Evolutionary conservation across 2,113 vertebrate species (phyloP), one percentile per base, ranked within the genome.

Genomic region (Spermophilus dauricus): DNA sequence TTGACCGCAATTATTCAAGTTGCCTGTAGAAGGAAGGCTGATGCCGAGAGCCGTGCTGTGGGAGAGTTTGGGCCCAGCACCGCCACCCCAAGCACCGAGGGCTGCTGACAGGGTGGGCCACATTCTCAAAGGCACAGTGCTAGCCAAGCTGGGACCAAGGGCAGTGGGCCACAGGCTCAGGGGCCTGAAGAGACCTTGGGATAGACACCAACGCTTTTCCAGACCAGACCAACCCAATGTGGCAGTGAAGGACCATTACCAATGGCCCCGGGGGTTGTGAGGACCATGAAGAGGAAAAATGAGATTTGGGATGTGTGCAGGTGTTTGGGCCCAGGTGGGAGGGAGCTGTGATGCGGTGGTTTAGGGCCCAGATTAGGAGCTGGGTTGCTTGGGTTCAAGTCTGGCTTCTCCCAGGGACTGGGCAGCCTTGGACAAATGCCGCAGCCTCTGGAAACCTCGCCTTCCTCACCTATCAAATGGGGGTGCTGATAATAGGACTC

Each of bases 21-120:
- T 26, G 37, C 63, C 5, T 2, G 0, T 5, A 16, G 58, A 42
- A 22, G 11, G 67, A 18, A 34, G 28, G 17, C 12, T 10, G 1
- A 1, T 65, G 28, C 56, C 13, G 58, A 32, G 0, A 1, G n/a
- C 9, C 7, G 20, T 4, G 6, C 70, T 7, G 18, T 7, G 10
- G 12, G 45, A 37, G n/a, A 26, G 8, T 34, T 45, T 30, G 39
- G n/a, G 28, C 4, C 14, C 16, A 37, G 26, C 3, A 30, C 0
- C 2, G 34, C 22, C 34, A 32, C 8, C 10, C 1, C 3, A 20
- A 45, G 61, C 30, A 20, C 2, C 2, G 11, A 67, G 4, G 17
- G 20, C 13, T 10, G 39, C 7, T 4, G 14, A 30, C 10, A 1
- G 30, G 28, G 34, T 11, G 5, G 0, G 39, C 13, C 4, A 42